These are phyloP conservation scores for Oreochromis grahami DNA, from an alignment of 2,797 vertebrate species.

Conservation along the genomic window DNA sequence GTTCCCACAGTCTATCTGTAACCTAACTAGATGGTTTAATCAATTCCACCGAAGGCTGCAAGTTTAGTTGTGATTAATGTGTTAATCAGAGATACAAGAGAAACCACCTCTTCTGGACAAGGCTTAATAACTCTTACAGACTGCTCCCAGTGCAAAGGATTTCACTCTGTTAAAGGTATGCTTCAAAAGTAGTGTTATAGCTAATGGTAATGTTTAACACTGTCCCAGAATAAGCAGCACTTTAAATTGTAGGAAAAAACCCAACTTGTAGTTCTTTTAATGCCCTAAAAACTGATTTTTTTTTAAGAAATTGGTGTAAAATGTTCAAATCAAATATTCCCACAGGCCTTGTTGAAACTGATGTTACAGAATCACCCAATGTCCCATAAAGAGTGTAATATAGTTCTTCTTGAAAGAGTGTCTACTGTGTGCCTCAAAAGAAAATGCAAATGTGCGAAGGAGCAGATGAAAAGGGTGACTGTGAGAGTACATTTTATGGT, in stretches of 20 bases:
- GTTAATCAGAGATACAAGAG: conserved; percentile 55
- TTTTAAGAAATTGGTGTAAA: not conserved
- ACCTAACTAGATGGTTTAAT: conserved; percentile 58
- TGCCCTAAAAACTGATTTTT: accelerated
- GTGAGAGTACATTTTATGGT: conserved; percentile 12
- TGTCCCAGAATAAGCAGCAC: not conserved
- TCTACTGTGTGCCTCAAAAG: not conserved
- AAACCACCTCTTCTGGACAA: conserved; percentile 19
- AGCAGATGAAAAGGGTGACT: conserved; percentile 3
- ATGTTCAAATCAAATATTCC: not conserved
- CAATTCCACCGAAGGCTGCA: conserved; percentile 44
- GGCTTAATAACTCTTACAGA: conserved; percentile 20
- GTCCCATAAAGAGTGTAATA: not conserved
- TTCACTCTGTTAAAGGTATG: not conserved
- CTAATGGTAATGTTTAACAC: not conserved
- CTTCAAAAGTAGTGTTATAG: not conserved
- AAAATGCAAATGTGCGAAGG: not conserved
- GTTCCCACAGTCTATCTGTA: conserved; percentile 32
- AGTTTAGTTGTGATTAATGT: conserved; percentile 60
- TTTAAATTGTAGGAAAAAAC: not conserved
- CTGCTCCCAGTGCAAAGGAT: not conserved
- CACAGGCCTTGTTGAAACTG: not conserved
- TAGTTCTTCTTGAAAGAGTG: not conserved
- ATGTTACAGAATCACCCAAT: not conserved
- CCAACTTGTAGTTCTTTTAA: not conserved